A percentile compares a stretch with the other conserved stretches of the same genome.
Evolutionary conservation across 2,797 vertebrate genomes (phyloP).

Genomic region (Typhlichthys subterraneus): DNA sequence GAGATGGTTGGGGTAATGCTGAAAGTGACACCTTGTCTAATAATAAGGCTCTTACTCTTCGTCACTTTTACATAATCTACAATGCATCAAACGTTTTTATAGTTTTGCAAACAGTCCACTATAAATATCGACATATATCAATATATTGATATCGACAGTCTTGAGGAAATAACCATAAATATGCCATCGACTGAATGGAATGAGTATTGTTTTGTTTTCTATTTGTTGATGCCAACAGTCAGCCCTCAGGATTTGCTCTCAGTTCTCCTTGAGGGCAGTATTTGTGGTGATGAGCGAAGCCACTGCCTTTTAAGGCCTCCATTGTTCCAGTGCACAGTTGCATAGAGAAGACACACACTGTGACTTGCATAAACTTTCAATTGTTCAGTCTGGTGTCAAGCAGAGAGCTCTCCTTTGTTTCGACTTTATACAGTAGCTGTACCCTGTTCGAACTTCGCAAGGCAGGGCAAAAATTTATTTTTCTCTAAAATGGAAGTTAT

Average conservation of each 20-base stretch:
- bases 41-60: conserved; percentile 7
- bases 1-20: conserved; percentile 17
- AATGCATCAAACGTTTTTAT: not conserved
- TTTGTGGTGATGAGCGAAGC: conserved; percentile 56
- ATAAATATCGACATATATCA: no score
- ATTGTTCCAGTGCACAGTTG: conserved; percentile 68
- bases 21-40: conserved; percentile 39
- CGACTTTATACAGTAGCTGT: conserved; percentile 58
- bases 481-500: conserved; percentile 10
- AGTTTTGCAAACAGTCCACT: no score
- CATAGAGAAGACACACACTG: conserved; percentile 70
- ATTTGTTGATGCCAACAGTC: conserved; percentile 18
- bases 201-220: conserved; percentile 28
- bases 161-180: not conserved
- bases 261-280: conserved; percentile 39
- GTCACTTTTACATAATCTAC: not conserved
- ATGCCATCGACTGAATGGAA: not conserved
- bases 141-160: not conserved
- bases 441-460: conserved; percentile 23
- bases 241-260: conserved; percentile 20
- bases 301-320: conserved; percentile 47
- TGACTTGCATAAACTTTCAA: conserved; percentile 73
- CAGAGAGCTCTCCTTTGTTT: conserved; percentile 79
- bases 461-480: not conserved
- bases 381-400: conserved; percentile 80